Evolutionary conservation across 2,888 invertebrate genomes (phyloP).

Genomic region (Drosophila mercatorum): DNA sequence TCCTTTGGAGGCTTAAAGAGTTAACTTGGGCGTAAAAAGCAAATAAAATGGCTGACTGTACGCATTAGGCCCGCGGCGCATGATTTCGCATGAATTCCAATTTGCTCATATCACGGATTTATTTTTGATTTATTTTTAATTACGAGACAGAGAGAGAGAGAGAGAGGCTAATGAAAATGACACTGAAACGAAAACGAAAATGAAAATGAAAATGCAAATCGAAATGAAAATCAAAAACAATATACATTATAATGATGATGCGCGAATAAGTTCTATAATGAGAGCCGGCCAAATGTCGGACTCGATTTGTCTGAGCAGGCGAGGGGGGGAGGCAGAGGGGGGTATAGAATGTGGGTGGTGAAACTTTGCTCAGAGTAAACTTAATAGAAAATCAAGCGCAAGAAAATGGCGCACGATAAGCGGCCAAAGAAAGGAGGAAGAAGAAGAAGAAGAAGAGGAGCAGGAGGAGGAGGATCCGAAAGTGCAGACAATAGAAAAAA

Average conservation of each 20-base stretch:
- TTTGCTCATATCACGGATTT: background rate
- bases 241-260: constrained; percentile 42
- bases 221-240: constrained; percentile 45
- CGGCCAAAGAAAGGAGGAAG: constrained; percentile 15
- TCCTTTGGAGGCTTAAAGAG: background rate
- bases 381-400: constrained; percentile 76
- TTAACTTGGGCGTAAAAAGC: background rate
- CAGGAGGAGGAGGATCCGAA: background rate
- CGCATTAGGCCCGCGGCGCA: background rate
- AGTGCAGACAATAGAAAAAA: background rate
- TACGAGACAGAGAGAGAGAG: constrained; percentile 6
- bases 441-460: background rate
- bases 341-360: background rate
- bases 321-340: background rate
- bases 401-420: constrained; percentile 74
- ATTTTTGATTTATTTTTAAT: constrained; percentile 46
- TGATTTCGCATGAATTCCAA: constrained; percentile 4
- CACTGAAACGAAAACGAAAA: constrained; percentile 7
- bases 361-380: constrained; percentile 39
- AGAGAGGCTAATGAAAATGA: constrained; percentile 1
- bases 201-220: constrained; percentile 12
- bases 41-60: background rate
- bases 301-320: constrained; percentile 16
- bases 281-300: constrained; percentile 33
- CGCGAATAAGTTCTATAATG: constrained; percentile 30